phyloP scores from a whole-genome alignment of 2,113 vertebrate genomes.

The Psammodynastes pulverulentus region DNA sequence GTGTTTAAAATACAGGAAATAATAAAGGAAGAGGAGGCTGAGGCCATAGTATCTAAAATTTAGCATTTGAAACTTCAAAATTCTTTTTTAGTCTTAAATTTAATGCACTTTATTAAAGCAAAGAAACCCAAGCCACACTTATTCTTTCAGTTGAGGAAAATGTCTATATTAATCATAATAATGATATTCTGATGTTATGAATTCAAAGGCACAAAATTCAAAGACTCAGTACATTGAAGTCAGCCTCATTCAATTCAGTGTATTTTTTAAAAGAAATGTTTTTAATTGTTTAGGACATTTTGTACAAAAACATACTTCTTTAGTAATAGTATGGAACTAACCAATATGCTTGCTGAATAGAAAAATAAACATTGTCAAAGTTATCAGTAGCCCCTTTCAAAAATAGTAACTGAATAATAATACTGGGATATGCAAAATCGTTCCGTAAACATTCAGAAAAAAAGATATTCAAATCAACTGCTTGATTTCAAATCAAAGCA shows the following conservation, averaged over 20 bases:
- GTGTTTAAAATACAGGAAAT: not conserved
- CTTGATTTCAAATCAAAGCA: no score
- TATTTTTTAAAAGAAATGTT: not conserved
- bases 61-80: not conserved
- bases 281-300: not conserved
- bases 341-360: not conserved
- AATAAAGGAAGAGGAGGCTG: not conserved
- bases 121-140: not conserved
- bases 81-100: not conserved
- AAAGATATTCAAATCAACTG: not conserved
- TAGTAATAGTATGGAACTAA: not conserved
- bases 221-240: not conserved
- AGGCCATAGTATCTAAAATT: not conserved
- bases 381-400: slow-evolving; percentile 1
- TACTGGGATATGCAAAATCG: slow-evolving; percentile 2
- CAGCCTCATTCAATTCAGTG: not conserved
- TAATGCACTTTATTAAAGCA: not conserved
- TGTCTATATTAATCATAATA: not conserved
- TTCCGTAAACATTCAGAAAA: slow-evolving; percentile 13
- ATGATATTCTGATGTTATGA: not conserved
- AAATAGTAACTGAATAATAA: slow-evolving; percentile 5
- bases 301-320: not conserved
- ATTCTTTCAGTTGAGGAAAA: not conserved
- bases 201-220: not conserved
- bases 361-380: not conserved